Evolutionary conservation across 2,113 vertebrate species (phyloP), one percentile per base, ranked within the genome.

Genomic region (Carassius gibelio): DNA sequence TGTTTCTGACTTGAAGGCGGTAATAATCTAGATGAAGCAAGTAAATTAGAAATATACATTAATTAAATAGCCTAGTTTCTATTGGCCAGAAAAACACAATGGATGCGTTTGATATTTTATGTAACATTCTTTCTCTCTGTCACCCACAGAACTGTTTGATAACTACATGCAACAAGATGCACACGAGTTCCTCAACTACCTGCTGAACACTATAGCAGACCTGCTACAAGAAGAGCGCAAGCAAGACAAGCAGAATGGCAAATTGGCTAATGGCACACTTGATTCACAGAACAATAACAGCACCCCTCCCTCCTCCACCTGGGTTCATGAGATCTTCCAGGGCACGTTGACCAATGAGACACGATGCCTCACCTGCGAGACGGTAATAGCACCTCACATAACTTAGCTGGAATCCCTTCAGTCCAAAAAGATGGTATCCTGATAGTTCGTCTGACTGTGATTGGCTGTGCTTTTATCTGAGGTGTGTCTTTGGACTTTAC

Each of bases 91-190:
- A 17, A 75, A 50, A 57, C 23, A 14, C 72, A 75, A 15, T 50
- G 13, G 45, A 75, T 75, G 50, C 71, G 2, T n/a, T 9, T 45
- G 8, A 45, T 71, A 42, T 11, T 42, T 19, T 36, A 11, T 42
- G 68, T 21, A 72, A 3, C 36, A 59, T 34, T 57, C 21, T n/a
- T 26, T 75, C 48, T 52, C 68, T 8, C 48, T 55, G 11, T 64
- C n/a, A 55, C 84, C 79, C 89, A 88, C 93, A 99, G 98, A 99
- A 93, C 95, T 99, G 88, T 99, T 99, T 94, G 98, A 99, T 93
- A 99, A 99, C 95, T 99, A 98, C 95, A 99, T 99, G 97, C 97
- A 99, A 89, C 97, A 99, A 93, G 98, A 99, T 89, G 98, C 98
- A 30, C 98, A 99, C 0, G 98, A 99, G 88, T 99, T 99, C 94